These are phyloP conservation scores for Saccostrea cuccullata DNA, from an alignment of 1,140 invertebrate genomes.

Conservation along the genomic window DNA sequence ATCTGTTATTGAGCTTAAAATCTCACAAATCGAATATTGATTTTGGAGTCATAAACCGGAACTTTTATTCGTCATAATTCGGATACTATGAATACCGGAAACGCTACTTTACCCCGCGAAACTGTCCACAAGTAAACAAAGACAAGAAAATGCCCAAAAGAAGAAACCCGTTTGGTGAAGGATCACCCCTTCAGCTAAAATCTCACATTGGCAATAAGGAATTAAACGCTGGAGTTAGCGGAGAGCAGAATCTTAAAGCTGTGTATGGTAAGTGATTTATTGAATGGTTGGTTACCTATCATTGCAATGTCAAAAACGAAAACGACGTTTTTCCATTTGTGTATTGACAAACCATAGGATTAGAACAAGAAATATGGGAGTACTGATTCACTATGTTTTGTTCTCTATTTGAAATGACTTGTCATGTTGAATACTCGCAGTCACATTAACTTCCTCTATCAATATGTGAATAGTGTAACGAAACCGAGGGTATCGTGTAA, in stretches of 20 bases:
- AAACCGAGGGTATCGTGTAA: too few relatives aligned
- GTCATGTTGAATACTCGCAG: too few relatives aligned
- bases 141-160: conserved; percentile 63
- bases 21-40: too few relatives aligned
- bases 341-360: neutral
- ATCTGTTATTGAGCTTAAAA: too few relatives aligned
- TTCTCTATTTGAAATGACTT: too few relatives aligned
- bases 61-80: neutral
- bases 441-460: too few relatives aligned
- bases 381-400: too few relatives aligned
- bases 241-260: conserved; percentile 63
- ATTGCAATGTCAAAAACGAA: neutral
- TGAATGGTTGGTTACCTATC: neutral
- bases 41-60: neutral
- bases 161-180: conserved; percentile 68
- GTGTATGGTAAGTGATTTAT: conserved; percentile 63
- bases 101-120: conserved; percentile 14
- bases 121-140: conserved; percentile 32
- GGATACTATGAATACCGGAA: neutral
- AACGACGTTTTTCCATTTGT: neutral
- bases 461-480: too few relatives aligned
- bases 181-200: conserved; percentile 67
- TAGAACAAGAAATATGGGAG: too few relatives aligned
- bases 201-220: conserved; percentile 64
- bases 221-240: conserved; percentile 58